Evolutionary conservation across 2,113 vertebrate species (phyloP).

Genomic region (Clupea harengus): DNA sequence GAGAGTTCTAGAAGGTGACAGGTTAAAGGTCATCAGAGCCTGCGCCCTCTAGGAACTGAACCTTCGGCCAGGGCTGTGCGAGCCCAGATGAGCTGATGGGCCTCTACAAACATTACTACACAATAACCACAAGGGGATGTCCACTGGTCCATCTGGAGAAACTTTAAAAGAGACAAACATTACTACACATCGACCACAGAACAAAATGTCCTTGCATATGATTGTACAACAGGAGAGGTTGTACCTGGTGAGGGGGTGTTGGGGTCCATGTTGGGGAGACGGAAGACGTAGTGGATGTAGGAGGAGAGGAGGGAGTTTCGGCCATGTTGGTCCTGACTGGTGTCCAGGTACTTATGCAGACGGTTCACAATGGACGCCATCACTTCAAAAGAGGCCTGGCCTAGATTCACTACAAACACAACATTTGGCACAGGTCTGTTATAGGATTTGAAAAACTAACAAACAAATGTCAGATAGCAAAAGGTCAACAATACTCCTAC

Average conservation of each 20-base stretch:
- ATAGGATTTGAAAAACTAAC: background rate
- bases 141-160: background rate
- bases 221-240: background rate
- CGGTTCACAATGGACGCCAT: conserved; percentile 97
- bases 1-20: background rate
- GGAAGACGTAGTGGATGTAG: conserved; percentile 95
- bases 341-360: conserved; percentile 94
- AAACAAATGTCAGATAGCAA: background rate
- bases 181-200: too few relatives aligned
- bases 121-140: background rate
- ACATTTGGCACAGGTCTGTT: background rate
- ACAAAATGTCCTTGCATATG: too few relatives aligned
- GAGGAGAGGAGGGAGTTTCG: conserved; percentile 95
- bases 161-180: background rate
- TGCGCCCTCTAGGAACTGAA: background rate
- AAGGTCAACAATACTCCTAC: background rate
- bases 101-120: background rate
- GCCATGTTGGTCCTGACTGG: conserved; percentile 94
- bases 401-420: conserved; percentile 84
- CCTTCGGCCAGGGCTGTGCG: background rate
- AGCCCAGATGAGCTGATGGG: too few relatives aligned
- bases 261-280: conserved; percentile 88
- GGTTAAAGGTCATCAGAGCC: background rate
- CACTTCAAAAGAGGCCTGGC: conserved; percentile 94
- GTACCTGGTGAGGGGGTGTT: conserved; percentile 92